These are phyloP conservation scores for Hymenochirus boettgeri DNA, from an alignment of 2,113 vertebrate species.

Conservation along the genomic window DNA sequence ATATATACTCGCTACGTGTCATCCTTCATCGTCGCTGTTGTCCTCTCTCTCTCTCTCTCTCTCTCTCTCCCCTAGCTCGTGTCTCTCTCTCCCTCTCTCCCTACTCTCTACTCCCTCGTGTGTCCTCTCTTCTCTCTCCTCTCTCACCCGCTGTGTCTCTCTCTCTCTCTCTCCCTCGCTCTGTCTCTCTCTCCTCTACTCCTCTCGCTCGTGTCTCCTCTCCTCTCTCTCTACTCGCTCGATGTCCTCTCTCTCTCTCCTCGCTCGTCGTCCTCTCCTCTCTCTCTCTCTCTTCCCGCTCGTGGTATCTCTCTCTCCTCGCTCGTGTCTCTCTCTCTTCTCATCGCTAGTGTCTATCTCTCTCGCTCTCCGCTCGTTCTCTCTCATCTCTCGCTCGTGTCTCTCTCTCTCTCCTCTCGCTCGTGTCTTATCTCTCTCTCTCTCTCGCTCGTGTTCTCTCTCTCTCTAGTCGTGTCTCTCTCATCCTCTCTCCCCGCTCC, in stretches of 20 bases:
- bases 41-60: slow-evolving; percentile 7
- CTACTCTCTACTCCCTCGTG: too few relatives aligned
- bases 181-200: too few relatives aligned
- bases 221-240: slow-evolving; percentile 44
- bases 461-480: too few relatives aligned
- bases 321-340: too few relatives aligned
- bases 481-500: background rate
- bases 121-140: background rate
- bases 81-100: too few relatives aligned
- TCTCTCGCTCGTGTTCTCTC: too few relatives aligned
- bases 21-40: background rate
- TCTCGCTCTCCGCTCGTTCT: too few relatives aligned
- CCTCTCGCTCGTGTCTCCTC: background rate
- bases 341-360: background rate
- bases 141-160: background rate
- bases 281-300: fast-evolving
- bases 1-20: too few relatives aligned
- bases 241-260: background rate
- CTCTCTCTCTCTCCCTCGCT: too few relatives aligned
- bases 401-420: background rate
- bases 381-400: too few relatives aligned
- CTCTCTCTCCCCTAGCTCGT: background rate
- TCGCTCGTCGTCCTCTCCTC: background rate
- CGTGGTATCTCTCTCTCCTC: background rate
- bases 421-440: background rate